Evolutionary conservation across 2,797 vertebrate species (phyloP), one percentile per base, ranked within the genome.

Genomic region (Oceanodroma leucorhoa): DNA sequence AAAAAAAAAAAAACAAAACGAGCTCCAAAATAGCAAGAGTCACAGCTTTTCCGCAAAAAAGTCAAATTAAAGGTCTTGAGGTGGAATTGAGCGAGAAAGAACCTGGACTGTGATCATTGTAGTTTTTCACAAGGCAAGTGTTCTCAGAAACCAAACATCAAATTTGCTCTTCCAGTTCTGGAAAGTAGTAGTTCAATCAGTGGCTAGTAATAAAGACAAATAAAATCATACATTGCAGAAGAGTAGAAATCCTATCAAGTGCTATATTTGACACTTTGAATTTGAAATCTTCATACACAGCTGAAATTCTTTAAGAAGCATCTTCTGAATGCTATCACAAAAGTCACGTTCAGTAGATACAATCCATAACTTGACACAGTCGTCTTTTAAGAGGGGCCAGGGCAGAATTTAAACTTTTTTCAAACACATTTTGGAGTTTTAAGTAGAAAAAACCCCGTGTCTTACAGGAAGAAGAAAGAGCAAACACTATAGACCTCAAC

Each of bases 51-150:
- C 30, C 7, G 9, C 6, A n/a, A 34, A 16, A 16, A 5, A 17
- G 9, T 30, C 1, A 7, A 76, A 51, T 27, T 66, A 85, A 64
- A 55, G 11, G 8, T 36, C 26, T 73, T 62, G 29, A 78, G n/a
- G 38, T 6, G 3, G 30, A 94, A 30, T 3, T 46, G 11, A 55
- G 3, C 14, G 19, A 92, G 29, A 78, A 67, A 21, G 8, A 60
- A 78, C 9, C 15, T 23, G n/a, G 34, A 58, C 0, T 54, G 9
- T 54, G 26, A 41, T 11, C 2, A 57, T 0, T 21, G 11, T 19
- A 26, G 29, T 57, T 89, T 76, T 87, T 82, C n/a, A 61, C 23
- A 50, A 75, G 13, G 8, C 14, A 7, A 40, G 2, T 21, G 2
- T 23, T 90, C 48, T 79, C 34, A 38, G 45, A 91, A 86, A 41